Conservation (phyloP, 2,113 vertebrate species). For the Lethenteron reissneri region DNA sequence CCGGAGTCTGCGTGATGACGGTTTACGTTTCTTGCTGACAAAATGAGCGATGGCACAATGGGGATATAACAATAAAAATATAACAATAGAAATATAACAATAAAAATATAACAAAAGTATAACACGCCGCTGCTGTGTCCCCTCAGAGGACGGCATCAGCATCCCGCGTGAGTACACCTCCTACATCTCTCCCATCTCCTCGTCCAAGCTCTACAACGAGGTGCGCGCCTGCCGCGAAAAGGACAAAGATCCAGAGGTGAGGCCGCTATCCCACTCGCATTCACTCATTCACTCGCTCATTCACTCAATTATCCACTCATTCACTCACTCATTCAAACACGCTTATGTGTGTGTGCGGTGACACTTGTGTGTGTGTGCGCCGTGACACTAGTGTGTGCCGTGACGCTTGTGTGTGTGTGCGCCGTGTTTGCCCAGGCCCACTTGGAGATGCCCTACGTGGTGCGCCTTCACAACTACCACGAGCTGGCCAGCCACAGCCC, state of each 20-base stretch:
- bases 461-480: constrained; percentile 72
- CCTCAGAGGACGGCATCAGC: constrained; percentile 48
- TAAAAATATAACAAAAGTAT: no score
- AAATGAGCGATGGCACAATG: no score
- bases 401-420: not conserved
- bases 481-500: constrained; percentile 47
- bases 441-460: constrained; percentile 73
- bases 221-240: constrained; percentile 57
- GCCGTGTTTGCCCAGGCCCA: constrained; percentile 30
- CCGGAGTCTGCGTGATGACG: no score
- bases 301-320: no score
- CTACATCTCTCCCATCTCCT: constrained; percentile 60
- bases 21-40: no score
- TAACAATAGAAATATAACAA: no score
- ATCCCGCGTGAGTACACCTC: constrained; percentile 65
- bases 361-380: no score
- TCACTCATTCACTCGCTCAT: not conserved
- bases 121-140: not conserved
- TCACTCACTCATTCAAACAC: no score
- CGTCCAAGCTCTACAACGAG: constrained; percentile 82
- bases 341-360: no score
- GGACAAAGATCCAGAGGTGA: constrained; percentile 45
- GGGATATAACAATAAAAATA: no score
- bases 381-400: no score
- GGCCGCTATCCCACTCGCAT: constrained; percentile 2